Evolutionary conservation across 2,888 invertebrate genomes (phyloP).

Genomic region (Chrysodeixis includens): DNA sequence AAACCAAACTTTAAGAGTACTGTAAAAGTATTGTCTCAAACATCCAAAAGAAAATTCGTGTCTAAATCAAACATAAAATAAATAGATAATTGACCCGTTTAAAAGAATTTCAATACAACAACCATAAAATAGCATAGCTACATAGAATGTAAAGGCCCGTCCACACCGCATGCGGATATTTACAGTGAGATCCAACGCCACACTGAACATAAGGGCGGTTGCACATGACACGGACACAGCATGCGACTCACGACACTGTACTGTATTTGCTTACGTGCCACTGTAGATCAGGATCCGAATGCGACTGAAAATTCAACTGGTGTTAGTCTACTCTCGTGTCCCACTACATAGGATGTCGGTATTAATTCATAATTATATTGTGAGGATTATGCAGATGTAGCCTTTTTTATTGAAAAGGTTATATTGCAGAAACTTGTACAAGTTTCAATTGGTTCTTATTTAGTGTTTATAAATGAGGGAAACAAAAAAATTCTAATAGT

Average conservation of each 20-base stretch:
- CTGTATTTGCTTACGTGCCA: conserved; percentile 85
- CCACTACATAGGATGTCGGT: conserved; percentile 46
- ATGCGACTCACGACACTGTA: conserved; percentile 85
- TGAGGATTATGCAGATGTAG: conserved; percentile 31
- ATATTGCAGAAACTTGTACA: no score
- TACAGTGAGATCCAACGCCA: conserved; percentile 43
- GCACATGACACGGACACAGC: conserved; percentile 67
- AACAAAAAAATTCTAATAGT: no score
- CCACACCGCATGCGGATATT: neutral
- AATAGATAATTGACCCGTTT: neutral
- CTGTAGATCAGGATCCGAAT: conserved; percentile 86
- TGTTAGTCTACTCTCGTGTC: conserved; percentile 84
- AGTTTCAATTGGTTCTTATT: no score
- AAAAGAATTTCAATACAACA: neutral
- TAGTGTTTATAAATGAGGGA: no score
- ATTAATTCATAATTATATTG: conserved; percentile 21
- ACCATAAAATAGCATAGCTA: neutral
- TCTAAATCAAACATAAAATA: neutral
- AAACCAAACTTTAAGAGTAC: no score
- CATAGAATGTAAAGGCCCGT: neutral
- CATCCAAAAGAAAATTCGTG: neutral
- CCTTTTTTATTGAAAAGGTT: no score
- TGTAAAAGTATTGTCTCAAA: neutral
- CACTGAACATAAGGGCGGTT: conserved; percentile 35
- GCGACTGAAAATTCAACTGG: conserved; percentile 86